phyloP scores from a whole-genome alignment of 2,888 invertebrate genomes.

The Calliscelio sp. region DNA sequence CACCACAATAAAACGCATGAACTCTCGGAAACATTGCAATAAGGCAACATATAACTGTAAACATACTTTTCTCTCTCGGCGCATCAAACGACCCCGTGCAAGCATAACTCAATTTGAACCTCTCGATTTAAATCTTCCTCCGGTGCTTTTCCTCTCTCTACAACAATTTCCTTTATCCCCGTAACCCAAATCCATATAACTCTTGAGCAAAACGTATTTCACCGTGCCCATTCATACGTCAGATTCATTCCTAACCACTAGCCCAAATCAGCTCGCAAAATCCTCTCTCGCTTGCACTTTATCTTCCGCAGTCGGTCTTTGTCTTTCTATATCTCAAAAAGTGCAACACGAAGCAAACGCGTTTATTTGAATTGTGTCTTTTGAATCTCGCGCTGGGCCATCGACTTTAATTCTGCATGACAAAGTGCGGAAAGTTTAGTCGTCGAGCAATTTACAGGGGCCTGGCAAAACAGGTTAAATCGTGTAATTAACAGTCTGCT shows the following conservation, averaged over 20 bases:
- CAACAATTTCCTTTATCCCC: slow-evolving; percentile 64
- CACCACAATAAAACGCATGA: slow-evolving; percentile 34
- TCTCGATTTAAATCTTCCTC: slow-evolving; percentile 66
- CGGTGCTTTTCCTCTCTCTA: slow-evolving; percentile 49
- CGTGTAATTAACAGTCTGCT: slow-evolving; percentile 74
- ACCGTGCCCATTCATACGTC: slow-evolving; percentile 67
- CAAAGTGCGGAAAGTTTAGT: slow-evolving; percentile 73
- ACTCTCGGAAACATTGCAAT: slow-evolving; percentile 28
- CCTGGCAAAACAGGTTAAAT: slow-evolving; percentile 72
- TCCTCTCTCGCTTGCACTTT: slow-evolving; percentile 21
- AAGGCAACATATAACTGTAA: slow-evolving; percentile 60
- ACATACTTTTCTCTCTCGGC: slow-evolving; percentile 41
- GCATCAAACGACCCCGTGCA: slow-evolving; percentile 47
- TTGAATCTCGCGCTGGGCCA: slow-evolving; percentile 51
- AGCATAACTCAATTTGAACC: slow-evolving; percentile 66
- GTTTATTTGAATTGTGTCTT: slow-evolving; percentile 66
- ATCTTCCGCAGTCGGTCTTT: not conserved
- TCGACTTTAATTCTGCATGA: slow-evolving; percentile 71
- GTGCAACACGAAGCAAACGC: slow-evolving; percentile 48
- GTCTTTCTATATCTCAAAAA: slow-evolving; percentile 39
- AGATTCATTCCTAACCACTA: slow-evolving; percentile 64
- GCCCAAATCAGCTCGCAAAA: slow-evolving; percentile 54
- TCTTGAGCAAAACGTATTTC: slow-evolving; percentile 61
- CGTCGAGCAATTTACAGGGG: slow-evolving; percentile 69
- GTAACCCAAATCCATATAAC: slow-evolving; percentile 66